Percentiles rank a stretch among this genome's conserved stretches.
Evolutionary conservation across 2,113 vertebrate species (phyloP).

Genomic region (Mormoops blainvillei): DNA sequence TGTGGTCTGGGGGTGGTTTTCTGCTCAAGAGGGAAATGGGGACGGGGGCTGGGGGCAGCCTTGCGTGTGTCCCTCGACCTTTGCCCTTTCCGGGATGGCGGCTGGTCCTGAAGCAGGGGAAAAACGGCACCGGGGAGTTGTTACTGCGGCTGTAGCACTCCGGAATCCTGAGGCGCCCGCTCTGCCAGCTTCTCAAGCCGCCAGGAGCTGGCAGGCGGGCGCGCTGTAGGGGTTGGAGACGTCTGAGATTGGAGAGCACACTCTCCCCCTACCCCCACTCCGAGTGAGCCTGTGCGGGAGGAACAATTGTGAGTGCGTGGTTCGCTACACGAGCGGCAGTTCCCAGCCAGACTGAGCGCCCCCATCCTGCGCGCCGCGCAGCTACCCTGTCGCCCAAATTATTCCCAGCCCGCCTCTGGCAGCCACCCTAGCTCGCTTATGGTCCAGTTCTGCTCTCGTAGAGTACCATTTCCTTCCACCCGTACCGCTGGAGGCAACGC

Average conservation of each 20-base stretch:
- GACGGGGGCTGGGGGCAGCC: neutral
- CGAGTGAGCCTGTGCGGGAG: slow-evolving; percentile 42
- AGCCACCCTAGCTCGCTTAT: neutral
- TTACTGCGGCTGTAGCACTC: neutral
- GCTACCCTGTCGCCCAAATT: neutral
- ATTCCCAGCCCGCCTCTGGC: neutral
- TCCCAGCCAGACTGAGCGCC: slow-evolving; percentile 36
- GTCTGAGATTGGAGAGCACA: slow-evolving; percentile 28
- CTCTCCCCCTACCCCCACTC: slow-evolving; percentile 1
- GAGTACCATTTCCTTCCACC: neutral
- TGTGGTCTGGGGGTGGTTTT: neutral
- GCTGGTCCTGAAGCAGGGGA: neutral
- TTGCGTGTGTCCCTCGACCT: neutral
- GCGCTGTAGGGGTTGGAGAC: slow-evolving; percentile 9
- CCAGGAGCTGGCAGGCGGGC: neutral
- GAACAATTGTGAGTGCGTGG: slow-evolving; percentile 56
- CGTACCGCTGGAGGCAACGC: neutral
- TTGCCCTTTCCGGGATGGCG: neutral
- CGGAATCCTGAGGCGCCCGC: neutral
- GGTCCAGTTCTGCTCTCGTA: neutral
- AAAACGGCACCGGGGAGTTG: neutral
- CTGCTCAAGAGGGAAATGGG: neutral
- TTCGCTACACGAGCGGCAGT: slow-evolving; percentile 43
- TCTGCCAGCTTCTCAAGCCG: neutral
- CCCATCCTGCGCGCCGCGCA: neutral